Percentiles rank a stretch among this genome's conserved stretches.
These are phyloP conservation scores for Drusus annulatus DNA, from an alignment of 1,140 invertebrate species.

Conservation along the genomic window DNA sequence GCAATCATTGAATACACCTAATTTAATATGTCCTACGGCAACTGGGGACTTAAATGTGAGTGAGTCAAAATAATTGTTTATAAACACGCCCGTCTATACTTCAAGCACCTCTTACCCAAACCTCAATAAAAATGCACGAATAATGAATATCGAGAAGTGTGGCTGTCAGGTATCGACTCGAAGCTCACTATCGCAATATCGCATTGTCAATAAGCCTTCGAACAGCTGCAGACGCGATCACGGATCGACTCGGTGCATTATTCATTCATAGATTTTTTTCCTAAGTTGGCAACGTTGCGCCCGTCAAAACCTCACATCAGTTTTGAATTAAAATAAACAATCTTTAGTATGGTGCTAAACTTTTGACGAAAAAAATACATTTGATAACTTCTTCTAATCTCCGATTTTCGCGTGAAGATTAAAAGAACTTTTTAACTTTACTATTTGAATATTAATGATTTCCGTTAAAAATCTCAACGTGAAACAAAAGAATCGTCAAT, in stretches of 20 bases:
- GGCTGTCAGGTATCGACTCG: neutral
- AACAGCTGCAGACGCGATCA: neutral
- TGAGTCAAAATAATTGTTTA: slow-evolving; percentile 4
- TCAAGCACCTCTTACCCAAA: slow-evolving; percentile 13
- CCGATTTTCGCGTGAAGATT: too few relatives aligned
- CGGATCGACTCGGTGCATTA: neutral
- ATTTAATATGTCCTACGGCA: too few relatives aligned
- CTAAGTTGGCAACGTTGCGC: slow-evolving; percentile 4
- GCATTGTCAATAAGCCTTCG: slow-evolving; percentile 30
- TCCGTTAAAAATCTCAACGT: too few relatives aligned
- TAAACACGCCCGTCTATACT: slow-evolving; percentile 1
- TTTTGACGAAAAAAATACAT: too few relatives aligned
- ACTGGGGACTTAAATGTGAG: too few relatives aligned
- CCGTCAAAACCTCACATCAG: too few relatives aligned
- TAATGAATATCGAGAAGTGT: neutral
- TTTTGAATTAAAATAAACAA: neutral
- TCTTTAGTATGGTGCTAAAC: neutral
- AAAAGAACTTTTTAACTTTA: too few relatives aligned
- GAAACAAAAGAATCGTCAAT: too few relatives aligned
- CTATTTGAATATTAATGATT: too few relatives aligned
- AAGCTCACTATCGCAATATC: neutral
- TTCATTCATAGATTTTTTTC: neutral
- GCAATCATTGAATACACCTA: too few relatives aligned
- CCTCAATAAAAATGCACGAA: slow-evolving; percentile 31
- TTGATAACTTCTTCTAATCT: too few relatives aligned